Evolutionary conservation across 2,888 invertebrate genomes (phyloP).

Genomic region (Serripes groenlandicus): DNA sequence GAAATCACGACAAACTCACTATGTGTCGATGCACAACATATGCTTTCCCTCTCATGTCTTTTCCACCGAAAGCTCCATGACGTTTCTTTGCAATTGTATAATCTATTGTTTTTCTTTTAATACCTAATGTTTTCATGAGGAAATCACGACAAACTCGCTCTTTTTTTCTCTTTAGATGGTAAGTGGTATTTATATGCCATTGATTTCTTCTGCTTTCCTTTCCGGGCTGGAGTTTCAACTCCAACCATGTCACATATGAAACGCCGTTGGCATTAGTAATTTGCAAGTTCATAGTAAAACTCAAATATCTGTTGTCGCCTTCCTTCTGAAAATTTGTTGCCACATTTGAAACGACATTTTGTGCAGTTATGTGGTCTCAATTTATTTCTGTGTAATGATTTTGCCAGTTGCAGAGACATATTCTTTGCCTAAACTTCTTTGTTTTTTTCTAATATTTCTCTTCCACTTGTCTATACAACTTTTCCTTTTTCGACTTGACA

Average conservation of each 20-base stretch:
- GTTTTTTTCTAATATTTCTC: constrained; percentile 30
- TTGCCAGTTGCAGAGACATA: no score
- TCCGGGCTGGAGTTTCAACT: constrained; percentile 13
- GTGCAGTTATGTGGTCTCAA: constrained; percentile 38
- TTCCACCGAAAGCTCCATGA: background rate
- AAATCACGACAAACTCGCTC: constrained; percentile 54
- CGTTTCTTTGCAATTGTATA: constrained; percentile 28
- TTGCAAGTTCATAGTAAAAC: constrained; percentile 41
- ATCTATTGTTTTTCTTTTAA: constrained; percentile 50
- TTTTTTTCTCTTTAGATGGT: constrained; percentile 22
- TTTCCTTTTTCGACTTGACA: background rate
- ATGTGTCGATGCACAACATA: no score
- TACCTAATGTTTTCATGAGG: constrained; percentile 50
- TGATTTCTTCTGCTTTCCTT: constrained; percentile 20
- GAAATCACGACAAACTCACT: no score
- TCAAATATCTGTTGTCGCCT: constrained; percentile 14
- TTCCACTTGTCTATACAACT: constrained; percentile 2
- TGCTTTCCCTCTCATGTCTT: constrained; percentile 1
- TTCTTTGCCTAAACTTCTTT: constrained; percentile 22
- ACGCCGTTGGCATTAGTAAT: constrained; percentile 47
- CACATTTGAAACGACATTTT: constrained; percentile 29
- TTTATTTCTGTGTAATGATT: constrained; percentile 5
- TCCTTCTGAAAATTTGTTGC: background rate
- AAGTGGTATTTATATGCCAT: constrained; percentile 7
- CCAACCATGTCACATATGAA: constrained; percentile 57